phyloP scores from a whole-genome alignment of 2,113 vertebrate genomes.

The Amblyornis subalaris region DNA sequence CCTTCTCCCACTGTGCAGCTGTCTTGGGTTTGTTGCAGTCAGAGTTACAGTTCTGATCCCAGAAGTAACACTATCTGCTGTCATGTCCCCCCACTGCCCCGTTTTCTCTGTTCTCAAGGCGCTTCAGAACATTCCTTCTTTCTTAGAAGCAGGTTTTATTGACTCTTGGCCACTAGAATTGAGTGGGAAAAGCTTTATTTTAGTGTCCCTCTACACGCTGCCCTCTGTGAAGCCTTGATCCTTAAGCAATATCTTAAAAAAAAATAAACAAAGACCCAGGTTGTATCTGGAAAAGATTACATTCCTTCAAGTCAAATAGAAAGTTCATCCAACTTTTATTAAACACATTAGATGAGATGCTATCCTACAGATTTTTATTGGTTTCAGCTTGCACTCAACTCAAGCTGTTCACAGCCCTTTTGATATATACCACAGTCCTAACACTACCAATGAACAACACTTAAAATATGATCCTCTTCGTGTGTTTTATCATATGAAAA shows the following conservation, averaged over 20 bases:
- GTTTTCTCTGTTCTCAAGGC: not conserved
- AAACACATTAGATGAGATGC: not conserved
- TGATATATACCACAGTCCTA: not conserved
- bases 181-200: slow-evolving; percentile 36
- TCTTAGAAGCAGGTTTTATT: slow-evolving; percentile 35
- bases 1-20: not conserved
- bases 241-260: not conserved
- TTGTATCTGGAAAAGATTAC: slow-evolving; percentile 54
- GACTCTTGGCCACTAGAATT: not conserved
- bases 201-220: not conserved
- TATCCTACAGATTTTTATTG: slow-evolving; percentile 23
- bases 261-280: not conserved
- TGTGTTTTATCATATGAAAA: not conserved
- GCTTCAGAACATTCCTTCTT: not conserved
- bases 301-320: slow-evolving; percentile 7
- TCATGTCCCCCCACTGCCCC: not conserved
- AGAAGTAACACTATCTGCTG: not conserved
- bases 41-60: not conserved
- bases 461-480: not conserved
- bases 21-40: not conserved
- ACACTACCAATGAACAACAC: not conserved
- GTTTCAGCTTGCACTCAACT: slow-evolving; percentile 32
- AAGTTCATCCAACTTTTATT: slow-evolving; percentile 49
- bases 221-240: slow-evolving; percentile 13
- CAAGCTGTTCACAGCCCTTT: not conserved